phyloP scores from a whole-genome alignment of 2,888 invertebrate genomes.

The Habrosyne pyritoides region DNA sequence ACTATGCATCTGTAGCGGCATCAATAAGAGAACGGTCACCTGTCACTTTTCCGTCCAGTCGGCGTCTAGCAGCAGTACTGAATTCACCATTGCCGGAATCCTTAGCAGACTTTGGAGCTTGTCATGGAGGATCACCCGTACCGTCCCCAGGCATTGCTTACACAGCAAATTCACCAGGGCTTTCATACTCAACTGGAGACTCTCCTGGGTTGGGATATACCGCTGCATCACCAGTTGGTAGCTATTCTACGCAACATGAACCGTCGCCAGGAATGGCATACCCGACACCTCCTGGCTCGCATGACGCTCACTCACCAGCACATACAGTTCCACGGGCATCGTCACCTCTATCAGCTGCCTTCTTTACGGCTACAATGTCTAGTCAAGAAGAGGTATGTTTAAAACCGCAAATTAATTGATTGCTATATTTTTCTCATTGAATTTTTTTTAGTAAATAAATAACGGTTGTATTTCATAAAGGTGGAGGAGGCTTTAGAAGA shows the following conservation, averaged over 20 bases:
- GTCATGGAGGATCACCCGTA: slow-evolving; percentile 84
- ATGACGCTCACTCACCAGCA: slow-evolving; percentile 89
- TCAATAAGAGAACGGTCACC: slow-evolving; percentile 83
- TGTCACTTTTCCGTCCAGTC: slow-evolving; percentile 86
- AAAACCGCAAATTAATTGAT: slow-evolving; percentile 11
- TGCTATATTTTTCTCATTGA: slow-evolving; percentile 2
- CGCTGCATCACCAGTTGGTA: slow-evolving; percentile 70
- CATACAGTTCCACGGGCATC: slow-evolving; percentile 87
- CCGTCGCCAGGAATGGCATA: slow-evolving; percentile 90
- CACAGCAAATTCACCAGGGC: slow-evolving; percentile 83
- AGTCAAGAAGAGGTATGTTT: slow-evolving; percentile 88
- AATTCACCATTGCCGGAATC: slow-evolving; percentile 92
- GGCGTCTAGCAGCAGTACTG: slow-evolving; percentile 89
- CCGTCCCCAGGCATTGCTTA: slow-evolving; percentile 81
- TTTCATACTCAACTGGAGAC: slow-evolving; percentile 89
- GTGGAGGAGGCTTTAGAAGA: slow-evolving; percentile 94
- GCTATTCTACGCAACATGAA: slow-evolving; percentile 70
- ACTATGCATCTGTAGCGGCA: slow-evolving; percentile 84
- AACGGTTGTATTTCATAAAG: slow-evolving; percentile 38
- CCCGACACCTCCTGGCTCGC: slow-evolving; percentile 94
- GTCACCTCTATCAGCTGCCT: slow-evolving; percentile 92
- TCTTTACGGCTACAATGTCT: slow-evolving; percentile 92
- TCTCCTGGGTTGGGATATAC: slow-evolving; percentile 71
- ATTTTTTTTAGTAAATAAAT: slow-evolving; percentile 8
- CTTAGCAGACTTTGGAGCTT: slow-evolving; percentile 91